These are phyloP conservation scores for Pygmarrhopalites habei DNA, from an alignment of 1,140 invertebrate species.

Conservation along the genomic window DNA sequence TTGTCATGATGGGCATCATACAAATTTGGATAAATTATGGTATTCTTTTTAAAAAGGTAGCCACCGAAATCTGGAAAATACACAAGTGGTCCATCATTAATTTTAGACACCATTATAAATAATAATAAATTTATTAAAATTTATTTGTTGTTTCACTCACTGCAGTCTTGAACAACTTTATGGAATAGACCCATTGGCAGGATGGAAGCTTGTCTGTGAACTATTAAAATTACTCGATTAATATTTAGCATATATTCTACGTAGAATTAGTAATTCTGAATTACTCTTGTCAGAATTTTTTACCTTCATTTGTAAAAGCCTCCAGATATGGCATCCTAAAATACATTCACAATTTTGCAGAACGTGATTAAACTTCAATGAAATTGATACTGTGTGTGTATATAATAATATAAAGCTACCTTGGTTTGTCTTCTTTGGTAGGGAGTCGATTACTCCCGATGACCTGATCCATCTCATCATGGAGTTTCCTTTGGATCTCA, in stretches of 20 bases:
- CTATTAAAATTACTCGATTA: too few relatives aligned
- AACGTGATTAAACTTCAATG: not conserved
- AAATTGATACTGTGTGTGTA: not conserved
- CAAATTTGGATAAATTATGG: constrained; percentile 74
- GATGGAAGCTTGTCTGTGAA: constrained; percentile 66
- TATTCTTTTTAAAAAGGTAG: constrained; percentile 66
- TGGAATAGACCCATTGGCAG: constrained; percentile 69
- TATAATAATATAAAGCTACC: constrained; percentile 5
- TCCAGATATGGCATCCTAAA: constrained; percentile 69
- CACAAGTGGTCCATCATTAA: too few relatives aligned
- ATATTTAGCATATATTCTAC: too few relatives aligned
- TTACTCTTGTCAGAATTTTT: too few relatives aligned
- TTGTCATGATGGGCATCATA: constrained; percentile 65
- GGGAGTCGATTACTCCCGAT: constrained; percentile 55
- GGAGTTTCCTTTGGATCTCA: constrained; percentile 66
- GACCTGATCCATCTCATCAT: constrained; percentile 68
- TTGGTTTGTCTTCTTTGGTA: constrained; percentile 14
- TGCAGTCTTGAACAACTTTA: constrained; percentile 57
- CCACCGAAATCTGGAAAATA: constrained; percentile 54
- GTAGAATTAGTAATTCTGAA: too few relatives aligned
- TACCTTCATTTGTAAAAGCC: constrained; percentile 66
- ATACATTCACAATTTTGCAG: too few relatives aligned
- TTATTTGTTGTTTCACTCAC: not conserved
- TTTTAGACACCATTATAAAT: constrained; percentile 16
- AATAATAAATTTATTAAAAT: not conserved